phyloP scores from a whole-genome alignment of 2,888 invertebrate species.

The Urechis unicinctus region DNA sequence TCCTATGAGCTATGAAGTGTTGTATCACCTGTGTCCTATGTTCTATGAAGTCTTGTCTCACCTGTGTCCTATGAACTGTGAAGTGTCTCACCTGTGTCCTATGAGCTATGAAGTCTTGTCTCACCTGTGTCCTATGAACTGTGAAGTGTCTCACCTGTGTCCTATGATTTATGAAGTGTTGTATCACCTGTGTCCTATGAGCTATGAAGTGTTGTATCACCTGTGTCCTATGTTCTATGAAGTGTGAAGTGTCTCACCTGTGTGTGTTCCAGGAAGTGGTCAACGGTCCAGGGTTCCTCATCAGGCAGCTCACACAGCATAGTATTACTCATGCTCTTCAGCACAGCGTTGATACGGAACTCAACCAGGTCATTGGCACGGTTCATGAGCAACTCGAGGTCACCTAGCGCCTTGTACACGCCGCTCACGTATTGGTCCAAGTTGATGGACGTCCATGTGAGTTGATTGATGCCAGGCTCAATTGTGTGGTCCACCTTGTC shows the following conservation, averaged over 20 bases:
- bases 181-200: neutral
- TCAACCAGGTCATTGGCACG: conserved; percentile 49
- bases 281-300: conserved; percentile 79
- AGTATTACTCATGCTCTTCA: conserved; percentile 81
- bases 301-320: conserved; percentile 73
- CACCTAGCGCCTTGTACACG: conserved; percentile 57
- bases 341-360: conserved; percentile 74
- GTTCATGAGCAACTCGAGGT: conserved; percentile 68
- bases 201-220: neutral
- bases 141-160: neutral
- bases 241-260: conserved; percentile 55
- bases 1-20: no score
- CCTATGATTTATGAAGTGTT: neutral
- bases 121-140: neutral
- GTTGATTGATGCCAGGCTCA: conserved; percentile 51
- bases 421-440: conserved; percentile 73
- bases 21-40: no score
- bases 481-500: conserved; percentile 58
- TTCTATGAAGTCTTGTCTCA: no score
- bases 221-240: no score
- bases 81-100: no score
- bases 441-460: conserved; percentile 81
- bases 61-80: no score
- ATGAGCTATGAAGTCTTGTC: no score
- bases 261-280: conserved; percentile 75